Percentiles rank a stretch among this genome's conserved stretches.
Evolutionary conservation across 2,113 vertebrate species (phyloP).

Genomic region (Eclectus roratus): DNA sequence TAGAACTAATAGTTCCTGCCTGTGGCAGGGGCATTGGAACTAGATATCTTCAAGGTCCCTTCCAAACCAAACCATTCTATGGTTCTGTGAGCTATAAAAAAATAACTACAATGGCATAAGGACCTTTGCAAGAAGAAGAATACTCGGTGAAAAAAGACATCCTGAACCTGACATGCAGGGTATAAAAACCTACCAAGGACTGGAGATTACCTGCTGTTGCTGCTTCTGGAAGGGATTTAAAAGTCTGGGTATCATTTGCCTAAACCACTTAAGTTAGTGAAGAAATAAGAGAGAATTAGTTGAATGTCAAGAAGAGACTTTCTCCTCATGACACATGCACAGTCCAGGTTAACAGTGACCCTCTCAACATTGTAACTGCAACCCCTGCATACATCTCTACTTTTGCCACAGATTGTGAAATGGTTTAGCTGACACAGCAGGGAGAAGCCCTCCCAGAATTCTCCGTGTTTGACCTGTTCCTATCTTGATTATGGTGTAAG

Average conservation of each 20-base stretch:
- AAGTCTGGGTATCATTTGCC: background rate
- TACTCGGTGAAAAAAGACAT: background rate
- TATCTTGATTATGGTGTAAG: background rate
- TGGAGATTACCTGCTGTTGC: background rate
- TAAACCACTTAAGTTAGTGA: background rate
- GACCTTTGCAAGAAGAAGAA: background rate
- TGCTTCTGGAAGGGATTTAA: background rate
- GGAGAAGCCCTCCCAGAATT: background rate
- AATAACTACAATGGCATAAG: background rate
- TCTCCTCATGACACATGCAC: background rate
- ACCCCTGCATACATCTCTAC: background rate
- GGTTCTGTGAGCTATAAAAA: background rate
- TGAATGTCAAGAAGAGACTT: background rate
- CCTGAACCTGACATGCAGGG: background rate
- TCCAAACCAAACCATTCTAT: background rate
- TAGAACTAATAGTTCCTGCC: background rate
- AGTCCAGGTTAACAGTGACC: background rate
- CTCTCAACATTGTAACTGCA: background rate
- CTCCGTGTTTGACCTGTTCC: background rate
- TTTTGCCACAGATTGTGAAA: background rate
- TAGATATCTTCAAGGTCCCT: background rate
- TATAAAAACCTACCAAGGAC: background rate
- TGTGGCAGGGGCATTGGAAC: background rate
- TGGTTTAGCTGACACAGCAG: background rate
- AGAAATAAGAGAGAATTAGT: background rate